Evolutionary conservation across 1,140 invertebrate species (phyloP).

Genomic region (Heterodera carotae): DNA sequence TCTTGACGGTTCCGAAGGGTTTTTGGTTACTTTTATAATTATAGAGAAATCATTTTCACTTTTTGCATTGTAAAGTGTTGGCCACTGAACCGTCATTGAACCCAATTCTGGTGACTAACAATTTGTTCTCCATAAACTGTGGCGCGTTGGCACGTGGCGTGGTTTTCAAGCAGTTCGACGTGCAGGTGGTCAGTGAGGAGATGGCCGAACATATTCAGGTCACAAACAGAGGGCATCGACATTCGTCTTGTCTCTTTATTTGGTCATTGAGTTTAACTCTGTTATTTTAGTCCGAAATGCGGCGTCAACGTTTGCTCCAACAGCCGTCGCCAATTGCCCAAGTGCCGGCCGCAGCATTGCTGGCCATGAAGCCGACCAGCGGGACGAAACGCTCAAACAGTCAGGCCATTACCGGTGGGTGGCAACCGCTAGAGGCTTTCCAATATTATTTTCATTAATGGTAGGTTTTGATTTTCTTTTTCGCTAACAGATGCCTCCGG

Average conservation of each 20-base stretch:
- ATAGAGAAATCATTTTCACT: no score
- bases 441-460: constrained; percentile 6
- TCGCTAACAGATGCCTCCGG: constrained; percentile 48
- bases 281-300: constrained; percentile 58
- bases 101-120: constrained; percentile 56
- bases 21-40: no score
- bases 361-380: constrained; percentile 56
- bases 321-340: constrained; percentile 60
- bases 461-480: constrained; percentile 24
- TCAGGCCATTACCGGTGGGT: constrained; percentile 38
- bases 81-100: constrained; percentile 55
- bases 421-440: background rate
- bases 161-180: constrained; percentile 51
- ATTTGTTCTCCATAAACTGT: constrained; percentile 57
- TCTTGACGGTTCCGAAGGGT: background rate
- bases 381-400: constrained; percentile 51
- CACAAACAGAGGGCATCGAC: no score
- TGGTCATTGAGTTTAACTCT: no score
- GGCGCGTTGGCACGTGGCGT: constrained; percentile 54
- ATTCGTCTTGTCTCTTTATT: no score
- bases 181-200: constrained; percentile 62
- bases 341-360: constrained; percentile 54
- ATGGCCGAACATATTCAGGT: constrained; percentile 64
- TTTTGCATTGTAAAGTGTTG: constrained; percentile 37
- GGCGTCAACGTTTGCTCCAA: constrained; percentile 61